Evolutionary conservation across 1,140 invertebrate species (phyloP), one percentile per base, ranked within the genome.

Genomic region (Pogonomyrmex barbatus): DNA sequence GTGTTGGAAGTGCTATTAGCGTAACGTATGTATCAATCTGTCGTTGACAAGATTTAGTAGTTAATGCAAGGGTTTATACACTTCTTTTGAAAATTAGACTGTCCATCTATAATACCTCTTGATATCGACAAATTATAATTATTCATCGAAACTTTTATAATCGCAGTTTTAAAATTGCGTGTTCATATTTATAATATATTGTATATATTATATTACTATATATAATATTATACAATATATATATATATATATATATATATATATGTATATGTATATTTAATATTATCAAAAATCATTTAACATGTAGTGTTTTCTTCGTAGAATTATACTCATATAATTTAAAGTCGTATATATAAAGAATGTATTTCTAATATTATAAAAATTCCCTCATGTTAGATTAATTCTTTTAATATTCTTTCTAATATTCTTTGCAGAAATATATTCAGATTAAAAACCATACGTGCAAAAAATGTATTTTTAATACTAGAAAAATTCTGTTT

Each of bases 11-110:
- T 10, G 9, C 36, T 33, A 24, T 70, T 81, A 9, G n/a, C 33
- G 50, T 42, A 78, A 14, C 10, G n/a, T 39, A 81, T 42, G 63
- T 24, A 24, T 71, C 36, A 36, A 70, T 58, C 78, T 67, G 33
- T 54, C 24, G 47, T 14, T 52, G 36, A 52, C 30, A 65, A 63
- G 17, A 68, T 79, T 79, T 79, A 54, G 4, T 47, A 77, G 75
- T 79, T 81, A 45, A 81, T 68, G 78, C 65, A 71, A 70, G 9
- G 14, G 47, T 36, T 70, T 58, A 56, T 17, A 39, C 30, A 56
- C 71, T 81, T 52, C 39, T 70, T 81, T 42, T 56, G 17, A 71
- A 58, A 0, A 45, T 67, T 30, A 14, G 1, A 8, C 42, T 2
- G 30, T 50, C 2, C 45, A 12, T 17, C 14, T 12, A 39, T 56